A percentile compares a stretch with the other conserved stretches of the same genome.
phyloP scores from a whole-genome alignment of 1,140 invertebrate genomes.

The Pectinophora gossypiella region DNA sequence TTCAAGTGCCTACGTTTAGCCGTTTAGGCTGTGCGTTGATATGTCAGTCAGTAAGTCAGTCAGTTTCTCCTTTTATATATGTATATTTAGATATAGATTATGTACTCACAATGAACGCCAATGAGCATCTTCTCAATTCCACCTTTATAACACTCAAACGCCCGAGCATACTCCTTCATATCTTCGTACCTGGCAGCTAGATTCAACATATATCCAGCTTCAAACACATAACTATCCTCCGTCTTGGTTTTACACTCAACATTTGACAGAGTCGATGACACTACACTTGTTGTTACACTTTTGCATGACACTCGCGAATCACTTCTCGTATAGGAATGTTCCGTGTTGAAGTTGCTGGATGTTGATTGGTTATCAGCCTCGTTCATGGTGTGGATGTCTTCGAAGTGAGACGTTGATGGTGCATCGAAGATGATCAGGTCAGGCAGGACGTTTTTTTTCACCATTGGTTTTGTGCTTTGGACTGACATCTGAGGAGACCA shows the following conservation, averaged over 20 bases:
- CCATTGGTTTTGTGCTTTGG: constrained; percentile 32
- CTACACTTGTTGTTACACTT: constrained; percentile 20
- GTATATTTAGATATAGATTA: too few species aligned
- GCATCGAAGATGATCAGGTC: constrained; percentile 61
- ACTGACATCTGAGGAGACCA: constrained; percentile 19
- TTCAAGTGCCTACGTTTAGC: too few species aligned
- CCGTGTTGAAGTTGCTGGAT: background rate
- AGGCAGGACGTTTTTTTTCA: constrained; percentile 49
- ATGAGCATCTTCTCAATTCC: constrained; percentile 71
- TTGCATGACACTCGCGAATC: constrained; percentile 32
- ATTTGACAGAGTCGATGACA: constrained; percentile 27
- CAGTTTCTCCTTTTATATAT: too few species aligned
- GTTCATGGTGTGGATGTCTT: constrained; percentile 50
- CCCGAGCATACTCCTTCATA: constrained; percentile 46
- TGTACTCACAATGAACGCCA: constrained; percentile 72
- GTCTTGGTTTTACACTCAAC: constrained; percentile 45
- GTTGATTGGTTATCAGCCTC: background rate
- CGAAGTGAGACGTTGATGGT: constrained; percentile 51
- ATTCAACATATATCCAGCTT: constrained; percentile 62
- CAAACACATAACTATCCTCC: constrained; percentile 67
- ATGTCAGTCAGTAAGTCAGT: too few species aligned
- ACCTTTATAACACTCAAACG: constrained; percentile 63
- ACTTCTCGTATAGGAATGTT: constrained; percentile 13
- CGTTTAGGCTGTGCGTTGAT: too few species aligned
- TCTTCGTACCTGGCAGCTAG: constrained; percentile 57